Evolutionary conservation across 1,140 invertebrate species (phyloP), one percentile per base, ranked within the genome.

Genomic region (Pogonomyrmex barbatus): DNA sequence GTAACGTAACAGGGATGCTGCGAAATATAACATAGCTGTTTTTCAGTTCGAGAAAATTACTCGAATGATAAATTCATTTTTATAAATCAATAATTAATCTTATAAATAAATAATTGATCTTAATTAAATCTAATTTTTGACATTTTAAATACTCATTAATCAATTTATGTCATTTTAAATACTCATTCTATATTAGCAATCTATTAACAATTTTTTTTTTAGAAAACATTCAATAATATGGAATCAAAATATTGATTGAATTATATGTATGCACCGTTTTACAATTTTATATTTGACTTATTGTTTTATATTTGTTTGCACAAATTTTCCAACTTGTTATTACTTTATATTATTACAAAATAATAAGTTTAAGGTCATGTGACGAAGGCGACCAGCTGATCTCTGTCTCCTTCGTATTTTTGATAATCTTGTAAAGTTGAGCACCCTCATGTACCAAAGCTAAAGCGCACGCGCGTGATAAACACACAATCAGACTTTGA

Each of bases 401-500:
- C 56, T 0, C 5, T 3, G 6, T 4, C 0, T 4, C 0, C 17
- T 3, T 36, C 1, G 17, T 30, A n/a, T 6, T 50, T 39, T 10
- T 39, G 36, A 63, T 14, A 9, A 10, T 52, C 6, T 14, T 12
- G 12, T 30, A 24, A 56, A 50, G 79, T 89, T 90, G 89, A 87
- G 89, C 76, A 85, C 79, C 84, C 47, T 3, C 14, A 2, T 42
- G 14, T 62, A 39, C 1, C 1, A 45, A 30, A 24, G 12, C 0
- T 33, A 79, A 9, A 24, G 76, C 89, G 89, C 89, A 56, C 58
- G 89, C 89, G 89, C 65, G 9, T 12, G 0, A 65, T 33, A 24
- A 65, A 65, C 47, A 82, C 79, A 63, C 56, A 47, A 83, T 79
- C 68, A 86, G 89, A 88, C 90, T 91, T 90, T 87, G 87, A 91